A percentile compares a stretch with the other conserved stretches of the same genome.
phyloP scores from a whole-genome alignment of 2,888 invertebrate species.

The Corythucha ciliata region DNA sequence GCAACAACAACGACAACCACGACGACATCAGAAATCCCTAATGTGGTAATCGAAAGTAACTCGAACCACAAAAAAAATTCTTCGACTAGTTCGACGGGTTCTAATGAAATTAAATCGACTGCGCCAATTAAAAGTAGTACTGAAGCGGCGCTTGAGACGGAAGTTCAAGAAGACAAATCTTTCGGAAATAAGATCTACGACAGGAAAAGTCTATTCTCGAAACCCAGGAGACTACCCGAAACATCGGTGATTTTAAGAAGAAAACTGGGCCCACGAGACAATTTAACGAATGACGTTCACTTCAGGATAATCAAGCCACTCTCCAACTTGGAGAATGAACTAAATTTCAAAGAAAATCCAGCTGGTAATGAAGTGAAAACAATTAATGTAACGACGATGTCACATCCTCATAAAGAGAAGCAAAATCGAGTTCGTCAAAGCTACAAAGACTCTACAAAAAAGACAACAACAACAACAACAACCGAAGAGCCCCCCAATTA shows the following conservation, averaged over 20 bases:
- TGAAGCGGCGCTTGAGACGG: slow-evolving; percentile 1
- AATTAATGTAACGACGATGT: slow-evolving; percentile 7
- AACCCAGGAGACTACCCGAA: slow-evolving; percentile 32
- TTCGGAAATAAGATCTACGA: slow-evolving; percentile 28
- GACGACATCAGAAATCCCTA: slow-evolving; percentile 9
- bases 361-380: too few relatives aligned
- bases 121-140: too few relatives aligned
- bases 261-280: slow-evolving; percentile 27
- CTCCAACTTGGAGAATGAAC: not conserved
- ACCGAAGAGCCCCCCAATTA: slow-evolving; percentile 27
- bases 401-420: slow-evolving; percentile 27
- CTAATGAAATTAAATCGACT: too few relatives aligned
- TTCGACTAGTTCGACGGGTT: too few relatives aligned
- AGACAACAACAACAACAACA: slow-evolving; percentile 13
- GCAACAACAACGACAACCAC: not conserved
- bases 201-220: slow-evolving; percentile 32
- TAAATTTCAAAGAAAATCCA: not conserved
- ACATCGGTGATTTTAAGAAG: slow-evolving; percentile 36
- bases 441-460: slow-evolving; percentile 12
- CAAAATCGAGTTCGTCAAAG: slow-evolving; percentile 25
- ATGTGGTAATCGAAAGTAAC: slow-evolving; percentile 13
- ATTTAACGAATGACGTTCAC: slow-evolving; percentile 8
- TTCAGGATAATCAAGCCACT: not conserved
- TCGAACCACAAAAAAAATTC: too few relatives aligned
- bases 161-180: not conserved